Base-by-base conservation (phyloP, 2,797 vertebrate genomes). In the Leucoraja ocellata region DNA sequence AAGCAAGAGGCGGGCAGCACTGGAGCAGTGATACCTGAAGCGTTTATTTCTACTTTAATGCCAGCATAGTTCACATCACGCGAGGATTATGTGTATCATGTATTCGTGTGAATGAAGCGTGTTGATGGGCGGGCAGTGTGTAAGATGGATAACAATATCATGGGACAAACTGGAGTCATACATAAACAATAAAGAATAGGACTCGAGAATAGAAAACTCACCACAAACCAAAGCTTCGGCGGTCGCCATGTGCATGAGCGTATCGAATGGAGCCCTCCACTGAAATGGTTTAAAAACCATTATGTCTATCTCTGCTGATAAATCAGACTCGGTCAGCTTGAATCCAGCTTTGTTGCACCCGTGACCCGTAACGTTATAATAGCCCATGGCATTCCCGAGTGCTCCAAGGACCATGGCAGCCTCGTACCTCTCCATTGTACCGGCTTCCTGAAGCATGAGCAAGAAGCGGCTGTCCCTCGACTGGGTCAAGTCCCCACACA, bases 191-290 rank as follows among this genome's bases (percentile, higher is more conserved):
- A 68, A 68, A 68, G 1, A 32, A 23, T 32, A 68, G 18, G 28
- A n/a, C 13, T 6, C 4, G 58, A 84, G 28, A 32, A 65, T 32
- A n/a, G 25, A 74, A 54, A 91, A 81, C 93, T 93, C 76, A 93
- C 93, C 93, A 63, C 93, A 73, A 58, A 71, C 10, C 4, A 93
- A 68, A 28, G 93, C 84, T 77, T 93, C 93, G 14, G 93, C 86
- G 10, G 93, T 93, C 18, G 93, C 93, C 32, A 93, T 91, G 93
- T 93, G 93, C 93, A 93, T 79, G 32, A 91, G 84, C 36, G 93
- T 32, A 73, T 91, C 83, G 78, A 93, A 79, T 39, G 93, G 93
- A 81, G 79, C 39, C 73, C 54, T 58, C 36, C 84, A 79, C n/a
- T 71, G 65, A 21, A 78, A 68, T 65, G 93, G 28, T 18, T 65